Percentiles rank a stretch among this genome's conserved stretches.
Conservation (phyloP, 2,797 vertebrate genomes). For the Tarsius wallacei region DNA sequence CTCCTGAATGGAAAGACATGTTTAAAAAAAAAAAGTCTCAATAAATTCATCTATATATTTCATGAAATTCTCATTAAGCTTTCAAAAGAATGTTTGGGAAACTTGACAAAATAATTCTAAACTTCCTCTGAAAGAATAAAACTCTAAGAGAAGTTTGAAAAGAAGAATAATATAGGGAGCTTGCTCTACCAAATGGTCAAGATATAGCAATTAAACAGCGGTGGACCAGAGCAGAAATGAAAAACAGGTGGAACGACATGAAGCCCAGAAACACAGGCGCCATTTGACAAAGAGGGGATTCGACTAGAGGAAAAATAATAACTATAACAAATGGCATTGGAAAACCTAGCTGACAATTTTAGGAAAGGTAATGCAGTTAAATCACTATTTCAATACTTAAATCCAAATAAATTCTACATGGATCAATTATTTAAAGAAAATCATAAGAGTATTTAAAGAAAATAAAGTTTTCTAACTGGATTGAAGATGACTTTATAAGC, state of each 20-base stretch:
- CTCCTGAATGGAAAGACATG: not conserved
- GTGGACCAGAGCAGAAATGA: not conserved
- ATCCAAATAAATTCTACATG: conserved; percentile 19
- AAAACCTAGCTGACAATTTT: not conserved
- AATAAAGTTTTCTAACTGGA: not conserved
- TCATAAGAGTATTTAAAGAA: not conserved
- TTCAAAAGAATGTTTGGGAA: conserved; percentile 47
- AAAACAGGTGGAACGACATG: not conserved
- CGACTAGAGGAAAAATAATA: not conserved
- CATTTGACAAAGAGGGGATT: not conserved
- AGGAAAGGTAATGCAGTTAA: not conserved
- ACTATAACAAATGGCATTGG: not conserved
- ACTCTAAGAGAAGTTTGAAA: conserved; percentile 19
- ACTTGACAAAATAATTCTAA: not conserved
- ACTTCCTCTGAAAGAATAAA: not conserved
- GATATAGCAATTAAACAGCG: not conserved
- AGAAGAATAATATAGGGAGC: not conserved
- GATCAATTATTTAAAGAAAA: not conserved
- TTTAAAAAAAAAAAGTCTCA: not conserved
- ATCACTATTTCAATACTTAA: conserved; percentile 45
- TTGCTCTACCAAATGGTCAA: not conserved
- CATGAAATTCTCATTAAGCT: conserved; percentile 18
- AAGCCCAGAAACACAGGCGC: not conserved
- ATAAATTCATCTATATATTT: conserved; percentile 28
- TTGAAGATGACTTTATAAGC: not conserved